Percentiles rank a stretch among this genome's conserved stretches.
phyloP scores from a whole-genome alignment of 2,113 vertebrate species.

The Vidua chalybeata region DNA sequence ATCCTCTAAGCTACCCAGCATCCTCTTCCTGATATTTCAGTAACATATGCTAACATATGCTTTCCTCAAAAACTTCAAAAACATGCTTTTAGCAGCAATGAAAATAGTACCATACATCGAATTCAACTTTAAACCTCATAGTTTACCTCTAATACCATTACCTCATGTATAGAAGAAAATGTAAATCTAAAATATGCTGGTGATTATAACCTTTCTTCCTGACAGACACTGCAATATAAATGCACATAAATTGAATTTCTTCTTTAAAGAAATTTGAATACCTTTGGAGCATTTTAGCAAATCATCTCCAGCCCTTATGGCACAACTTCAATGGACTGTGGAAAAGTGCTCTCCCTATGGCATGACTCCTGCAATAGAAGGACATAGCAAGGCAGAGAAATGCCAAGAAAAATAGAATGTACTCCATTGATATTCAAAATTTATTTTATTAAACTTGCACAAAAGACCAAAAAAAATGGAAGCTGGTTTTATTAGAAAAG shows the following conservation, averaged over 20 bases:
- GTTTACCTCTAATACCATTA: conserved; percentile 81
- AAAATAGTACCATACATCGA: conserved; percentile 76
- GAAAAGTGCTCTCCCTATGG: conserved; percentile 90
- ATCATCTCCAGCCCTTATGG: conserved; percentile 95
- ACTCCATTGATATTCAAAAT: conserved; percentile 95
- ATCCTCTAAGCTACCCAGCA: conserved; percentile 70
- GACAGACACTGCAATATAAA: conserved; percentile 99
- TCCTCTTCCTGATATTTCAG: conserved; percentile 75
- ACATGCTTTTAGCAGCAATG: conserved; percentile 73
- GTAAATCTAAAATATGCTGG: conserved; percentile 87
- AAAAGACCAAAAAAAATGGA: conserved; percentile 78
- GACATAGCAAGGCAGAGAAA: conserved; percentile 72
- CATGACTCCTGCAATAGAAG: conserved; percentile 78
- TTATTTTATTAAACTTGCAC: conserved; percentile 94
- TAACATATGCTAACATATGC: conserved; percentile 81
- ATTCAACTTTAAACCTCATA: conserved; percentile 74
- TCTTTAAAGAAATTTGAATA: conserved; percentile 95
- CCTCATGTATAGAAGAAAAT: conserved; percentile 83
- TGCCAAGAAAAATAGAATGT: conserved; percentile 94
- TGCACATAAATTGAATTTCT: conserved; percentile 99
- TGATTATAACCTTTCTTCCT: conserved; percentile 97
- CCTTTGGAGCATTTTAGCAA: conserved; percentile 93
- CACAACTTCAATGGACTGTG: conserved; percentile 91
- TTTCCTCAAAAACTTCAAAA: conserved; percentile 78
- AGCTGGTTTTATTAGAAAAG: conserved; percentile 67